Percentiles rank a stretch among this genome's conserved stretches.
These are phyloP conservation scores for Spondyliosoma cantharus DNA, from an alignment of 2,797 vertebrate genomes.

Conservation along the genomic window DNA sequence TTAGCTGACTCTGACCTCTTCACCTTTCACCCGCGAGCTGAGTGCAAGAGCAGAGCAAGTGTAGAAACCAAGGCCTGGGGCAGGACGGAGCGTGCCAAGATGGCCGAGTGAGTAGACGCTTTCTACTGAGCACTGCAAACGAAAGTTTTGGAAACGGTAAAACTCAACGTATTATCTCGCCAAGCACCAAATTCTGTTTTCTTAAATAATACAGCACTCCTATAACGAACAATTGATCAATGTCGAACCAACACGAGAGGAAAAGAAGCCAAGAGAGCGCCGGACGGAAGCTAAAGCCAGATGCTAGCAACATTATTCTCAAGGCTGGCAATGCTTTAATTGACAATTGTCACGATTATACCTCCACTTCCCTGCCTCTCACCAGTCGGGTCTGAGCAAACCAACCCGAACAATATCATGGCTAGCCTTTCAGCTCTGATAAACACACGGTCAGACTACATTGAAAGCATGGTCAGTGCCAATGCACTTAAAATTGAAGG, in stretches of 20 bases:
- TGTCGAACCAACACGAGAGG: neutral
- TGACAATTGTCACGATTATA: neutral
- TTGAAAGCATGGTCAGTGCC: neutral
- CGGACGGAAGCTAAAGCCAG: too few species aligned
- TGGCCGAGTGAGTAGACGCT: neutral
- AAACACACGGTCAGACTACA: neutral
- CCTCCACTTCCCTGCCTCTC: neutral
- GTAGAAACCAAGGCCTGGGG: too few species aligned
- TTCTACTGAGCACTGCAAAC: neutral
- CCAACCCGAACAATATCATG: neutral
- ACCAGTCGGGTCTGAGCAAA: neutral
- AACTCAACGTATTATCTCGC: neutral
- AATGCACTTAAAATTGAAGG: conserved; percentile 13
- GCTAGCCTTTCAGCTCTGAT: neutral
- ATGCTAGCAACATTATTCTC: too few species aligned
- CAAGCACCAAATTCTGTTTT: neutral
- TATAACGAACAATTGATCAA: neutral
- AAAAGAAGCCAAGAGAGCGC: neutral
- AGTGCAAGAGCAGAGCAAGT: too few species aligned
- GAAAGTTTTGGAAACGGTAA: neutral
- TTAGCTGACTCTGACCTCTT: too few species aligned
- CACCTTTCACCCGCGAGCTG: too few species aligned
- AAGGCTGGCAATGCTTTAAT: neutral
- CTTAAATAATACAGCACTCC: neutral
- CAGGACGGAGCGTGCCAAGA: too few species aligned